Conservation (phyloP, 2,113 vertebrate genomes). For the Dromiciops gliroides region DNA sequence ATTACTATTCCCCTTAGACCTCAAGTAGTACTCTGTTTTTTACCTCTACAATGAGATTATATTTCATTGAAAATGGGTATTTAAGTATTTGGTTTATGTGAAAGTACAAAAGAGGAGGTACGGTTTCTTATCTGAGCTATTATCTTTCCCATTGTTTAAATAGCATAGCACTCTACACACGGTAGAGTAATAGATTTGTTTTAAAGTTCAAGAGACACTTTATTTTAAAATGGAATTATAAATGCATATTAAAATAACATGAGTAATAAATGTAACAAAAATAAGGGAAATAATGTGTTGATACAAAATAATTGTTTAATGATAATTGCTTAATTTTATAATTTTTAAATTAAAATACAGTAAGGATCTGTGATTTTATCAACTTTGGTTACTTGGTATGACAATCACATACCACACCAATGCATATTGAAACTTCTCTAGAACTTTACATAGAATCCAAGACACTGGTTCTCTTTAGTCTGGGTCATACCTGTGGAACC, state of each 20-base stretch:
- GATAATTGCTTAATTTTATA: background rate
- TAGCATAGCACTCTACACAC: background rate
- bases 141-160: background rate
- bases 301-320: background rate
- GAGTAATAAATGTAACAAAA: background rate
- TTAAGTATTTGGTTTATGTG: background rate
- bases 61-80: background rate
- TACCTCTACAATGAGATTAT: background rate
- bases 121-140: background rate
- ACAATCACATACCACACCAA: background rate
- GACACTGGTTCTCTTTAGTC: background rate
- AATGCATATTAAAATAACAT: background rate
- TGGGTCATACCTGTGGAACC: background rate
- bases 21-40: background rate
- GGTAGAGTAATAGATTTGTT: background rate
- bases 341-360: background rate
- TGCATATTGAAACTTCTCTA: background rate
- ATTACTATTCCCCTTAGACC: background rate
- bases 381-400: background rate
- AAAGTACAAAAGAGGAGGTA: background rate
- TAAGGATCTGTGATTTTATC: background rate
- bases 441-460: background rate
- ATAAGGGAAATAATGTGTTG: background rate
- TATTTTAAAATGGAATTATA: background rate
- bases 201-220: background rate